Evolutionary conservation across 1,140 invertebrate genomes (phyloP).

Genomic region (Ostrea denselamellosa): DNA sequence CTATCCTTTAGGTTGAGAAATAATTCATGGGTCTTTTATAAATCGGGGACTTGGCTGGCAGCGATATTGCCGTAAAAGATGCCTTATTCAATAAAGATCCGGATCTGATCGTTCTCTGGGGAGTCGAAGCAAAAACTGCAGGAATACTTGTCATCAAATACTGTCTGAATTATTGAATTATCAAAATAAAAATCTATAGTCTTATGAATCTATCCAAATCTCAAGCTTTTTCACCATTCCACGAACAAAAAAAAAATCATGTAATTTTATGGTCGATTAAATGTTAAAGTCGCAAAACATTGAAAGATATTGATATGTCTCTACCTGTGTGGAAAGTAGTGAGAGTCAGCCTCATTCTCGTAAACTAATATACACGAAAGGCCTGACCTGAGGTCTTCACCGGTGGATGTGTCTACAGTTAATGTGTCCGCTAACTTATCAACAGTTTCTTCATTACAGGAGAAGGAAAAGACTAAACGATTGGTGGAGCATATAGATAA

Average conservation of each 20-base stretch:
- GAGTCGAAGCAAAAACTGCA: slow-evolving; percentile 33
- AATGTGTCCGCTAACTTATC: no score
- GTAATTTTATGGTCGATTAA: not conserved
- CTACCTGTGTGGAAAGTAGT: no score
- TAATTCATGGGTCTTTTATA: slow-evolving; percentile 50
- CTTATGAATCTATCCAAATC: slow-evolving; percentile 36
- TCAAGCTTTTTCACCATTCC: not conserved
- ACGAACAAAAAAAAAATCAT: not conserved
- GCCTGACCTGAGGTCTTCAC: no score
- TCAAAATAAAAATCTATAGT: slow-evolving; percentile 46
- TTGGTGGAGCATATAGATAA: no score
- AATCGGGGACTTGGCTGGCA: slow-evolving; percentile 14
- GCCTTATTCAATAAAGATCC: slow-evolving; percentile 47
- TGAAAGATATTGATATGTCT: no score
- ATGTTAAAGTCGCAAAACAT: no score
- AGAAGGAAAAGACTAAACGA: no score
- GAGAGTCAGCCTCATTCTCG: no score
- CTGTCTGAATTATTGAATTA: slow-evolving; percentile 42
- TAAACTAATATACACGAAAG: no score
- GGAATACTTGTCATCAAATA: slow-evolving; percentile 43
- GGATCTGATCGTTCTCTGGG: slow-evolving; percentile 14
- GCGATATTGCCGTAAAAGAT: slow-evolving; percentile 47
- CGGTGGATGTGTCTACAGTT: no score
- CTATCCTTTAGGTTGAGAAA: slow-evolving; percentile 44
- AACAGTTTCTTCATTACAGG: no score